Conservation (phyloP, 1,140 invertebrate genomes). For the Cephus cinctus region DNA sequence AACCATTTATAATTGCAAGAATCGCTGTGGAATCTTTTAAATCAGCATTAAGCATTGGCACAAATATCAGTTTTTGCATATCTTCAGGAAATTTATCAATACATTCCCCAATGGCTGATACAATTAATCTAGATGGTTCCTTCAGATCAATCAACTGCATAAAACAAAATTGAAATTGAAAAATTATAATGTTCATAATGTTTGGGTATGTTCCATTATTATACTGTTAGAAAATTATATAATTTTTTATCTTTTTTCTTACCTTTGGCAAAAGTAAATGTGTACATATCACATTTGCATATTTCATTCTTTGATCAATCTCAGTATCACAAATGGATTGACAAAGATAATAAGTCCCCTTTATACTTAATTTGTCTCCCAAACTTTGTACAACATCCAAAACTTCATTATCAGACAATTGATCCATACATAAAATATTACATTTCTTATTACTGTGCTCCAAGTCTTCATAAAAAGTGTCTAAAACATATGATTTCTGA, state of each 20-base stretch:
- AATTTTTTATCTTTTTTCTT: neutral
- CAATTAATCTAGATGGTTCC: slow-evolving; percentile 26
- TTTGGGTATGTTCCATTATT: neutral
- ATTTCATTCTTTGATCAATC: slow-evolving; percentile 23
- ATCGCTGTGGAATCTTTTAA: slow-evolving; percentile 30
- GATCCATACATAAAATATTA: slow-evolving; percentile 20
- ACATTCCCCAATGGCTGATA: slow-evolving; percentile 22
- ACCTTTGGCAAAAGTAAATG: slow-evolving; percentile 34
- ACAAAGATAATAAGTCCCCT: slow-evolving; percentile 33
- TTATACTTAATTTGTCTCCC: slow-evolving; percentile 19
- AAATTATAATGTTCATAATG: neutral
- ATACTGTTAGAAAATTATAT: too few relatives aligned
- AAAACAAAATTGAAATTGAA: neutral
- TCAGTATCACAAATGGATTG: slow-evolving; percentile 23
- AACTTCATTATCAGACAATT: slow-evolving; percentile 23
- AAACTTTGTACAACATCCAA: slow-evolving; percentile 20
- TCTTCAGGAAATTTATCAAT: slow-evolving; percentile 34
- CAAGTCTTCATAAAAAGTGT: slow-evolving; percentile 12
- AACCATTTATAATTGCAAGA: slow-evolving; percentile 21
- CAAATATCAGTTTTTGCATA: slow-evolving; percentile 29
- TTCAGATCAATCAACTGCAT: slow-evolving; percentile 31
- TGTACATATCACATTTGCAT: slow-evolving; percentile 20
- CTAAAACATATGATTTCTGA: slow-evolving; percentile 2
- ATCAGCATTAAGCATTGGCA: slow-evolving; percentile 30
- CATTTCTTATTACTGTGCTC: slow-evolving; percentile 13